These are phyloP conservation scores for Caenorhabditis remanei DNA, from an alignment of 1,140 invertebrate species.

Conservation along the genomic window DNA sequence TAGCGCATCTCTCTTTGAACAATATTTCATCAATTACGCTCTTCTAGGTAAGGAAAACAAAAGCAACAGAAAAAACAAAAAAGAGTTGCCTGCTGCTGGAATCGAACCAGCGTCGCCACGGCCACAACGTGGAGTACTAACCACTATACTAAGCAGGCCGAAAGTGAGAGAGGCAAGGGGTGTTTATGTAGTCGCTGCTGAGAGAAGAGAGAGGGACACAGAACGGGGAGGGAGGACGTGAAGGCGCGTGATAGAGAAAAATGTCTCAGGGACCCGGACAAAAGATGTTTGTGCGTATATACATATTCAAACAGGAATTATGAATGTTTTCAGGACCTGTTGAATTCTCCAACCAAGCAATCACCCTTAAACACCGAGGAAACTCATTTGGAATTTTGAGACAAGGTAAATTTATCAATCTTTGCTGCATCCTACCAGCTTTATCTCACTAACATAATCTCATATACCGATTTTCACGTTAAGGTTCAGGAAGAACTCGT, in stretches of 20 bases:
- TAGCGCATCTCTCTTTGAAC: slow-evolving; percentile 76
- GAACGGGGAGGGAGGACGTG: not conserved
- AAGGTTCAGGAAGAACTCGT: slow-evolving; percentile 71
- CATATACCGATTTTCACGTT: not conserved
- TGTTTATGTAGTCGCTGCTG: not conserved
- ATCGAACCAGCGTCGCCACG: slow-evolving; percentile 73
- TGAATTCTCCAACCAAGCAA: slow-evolving; percentile 63
- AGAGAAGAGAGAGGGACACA: not conserved
- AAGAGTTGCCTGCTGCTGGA: slow-evolving; percentile 66
- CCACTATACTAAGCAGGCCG: slow-evolving; percentile 72
- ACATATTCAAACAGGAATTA: no score
- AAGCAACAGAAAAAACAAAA: slow-evolving; percentile 44
- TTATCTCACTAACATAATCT: slow-evolving; percentile 20
- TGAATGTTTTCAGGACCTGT: slow-evolving; percentile 57
- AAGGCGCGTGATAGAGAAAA: not conserved
- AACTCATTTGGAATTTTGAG: slow-evolving; percentile 77
- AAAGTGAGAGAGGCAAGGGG: slow-evolving; percentile 29
- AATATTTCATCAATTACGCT: slow-evolving; percentile 77
- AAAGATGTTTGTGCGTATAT: no score
- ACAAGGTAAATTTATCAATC: slow-evolving; percentile 65
- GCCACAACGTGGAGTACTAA: slow-evolving; percentile 74
- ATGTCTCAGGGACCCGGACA: no score
- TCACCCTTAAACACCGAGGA: slow-evolving; percentile 69
- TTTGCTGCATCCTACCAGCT: not conserved
- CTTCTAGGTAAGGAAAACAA: slow-evolving; percentile 70